Conservation (phyloP, 2,113 vertebrate species). For the Andinoacara biseriatus region DNA sequence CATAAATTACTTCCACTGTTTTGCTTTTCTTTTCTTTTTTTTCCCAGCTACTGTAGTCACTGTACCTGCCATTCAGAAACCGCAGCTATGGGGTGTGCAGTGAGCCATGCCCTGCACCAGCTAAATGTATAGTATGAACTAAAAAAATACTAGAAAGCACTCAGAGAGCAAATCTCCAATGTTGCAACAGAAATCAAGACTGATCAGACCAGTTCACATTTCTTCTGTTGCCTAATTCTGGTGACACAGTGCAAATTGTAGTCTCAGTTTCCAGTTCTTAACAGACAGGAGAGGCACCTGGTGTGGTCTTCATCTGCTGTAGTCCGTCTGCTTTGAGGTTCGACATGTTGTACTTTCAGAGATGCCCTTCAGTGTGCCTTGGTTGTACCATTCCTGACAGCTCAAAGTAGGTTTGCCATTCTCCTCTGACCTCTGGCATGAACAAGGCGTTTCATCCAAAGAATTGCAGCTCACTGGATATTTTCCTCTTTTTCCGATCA, state of each 20-base stretch:
- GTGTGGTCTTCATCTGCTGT: not conserved
- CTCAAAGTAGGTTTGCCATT: not conserved
- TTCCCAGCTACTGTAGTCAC: not conserved
- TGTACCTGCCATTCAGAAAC: not conserved
- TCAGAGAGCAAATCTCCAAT: not conserved
- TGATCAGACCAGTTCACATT: too few relatives aligned
- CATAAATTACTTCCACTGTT: not conserved
- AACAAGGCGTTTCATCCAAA: too few relatives aligned
- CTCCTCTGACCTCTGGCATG: not conserved
- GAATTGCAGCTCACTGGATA: too few relatives aligned
- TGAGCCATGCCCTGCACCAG: not conserved
- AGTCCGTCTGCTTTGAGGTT: not conserved
- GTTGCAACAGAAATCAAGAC: too few relatives aligned
- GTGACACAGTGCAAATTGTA: not conserved
- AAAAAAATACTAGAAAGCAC: not conserved
- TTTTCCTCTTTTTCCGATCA: too few relatives aligned
- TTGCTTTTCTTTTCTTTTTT: not conserved
- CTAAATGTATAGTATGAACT: slow-evolving; percentile 1
- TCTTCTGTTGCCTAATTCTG: too few relatives aligned
- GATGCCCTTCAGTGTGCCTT: not conserved
- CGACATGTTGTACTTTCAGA: not conserved
- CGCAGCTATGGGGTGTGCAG: slow-evolving; percentile 9
- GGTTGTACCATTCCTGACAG: not conserved
- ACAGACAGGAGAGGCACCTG: not conserved
- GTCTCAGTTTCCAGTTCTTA: not conserved